Conservation (phyloP, 2,113 vertebrate genomes). For the Pangasianodon hypophthalmus region DNA sequence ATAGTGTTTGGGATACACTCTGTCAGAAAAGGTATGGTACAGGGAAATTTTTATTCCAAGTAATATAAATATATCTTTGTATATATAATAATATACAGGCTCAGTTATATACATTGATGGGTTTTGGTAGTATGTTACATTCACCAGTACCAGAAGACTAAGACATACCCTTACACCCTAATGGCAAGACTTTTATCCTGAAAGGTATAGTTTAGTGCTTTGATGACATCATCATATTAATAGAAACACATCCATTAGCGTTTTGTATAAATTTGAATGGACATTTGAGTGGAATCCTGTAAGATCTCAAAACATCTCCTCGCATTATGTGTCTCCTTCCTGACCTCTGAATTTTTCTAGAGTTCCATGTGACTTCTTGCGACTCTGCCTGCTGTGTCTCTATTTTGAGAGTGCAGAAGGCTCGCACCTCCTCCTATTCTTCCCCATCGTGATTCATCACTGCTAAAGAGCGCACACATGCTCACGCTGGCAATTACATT, state of each 20-base stretch:
- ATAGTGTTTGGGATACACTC: not conserved
- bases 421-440: conserved; percentile 41
- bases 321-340: not conserved
- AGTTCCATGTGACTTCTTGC: conserved; percentile 23
- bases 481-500: conserved; percentile 44
- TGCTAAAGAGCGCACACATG: conserved; percentile 39
- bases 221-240: not conserved
- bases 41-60: not conserved
- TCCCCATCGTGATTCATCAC: conserved; percentile 46
- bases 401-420: conserved; percentile 44
- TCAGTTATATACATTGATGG: not conserved
- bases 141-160: not conserved
- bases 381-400: conserved; percentile 32
- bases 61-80: not conserved
- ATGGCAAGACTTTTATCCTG: not conserved
- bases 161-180: not conserved
- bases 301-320: not conserved
- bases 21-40: not conserved
- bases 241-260: not conserved
- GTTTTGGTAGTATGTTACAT: not conserved
- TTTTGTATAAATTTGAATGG: not conserved
- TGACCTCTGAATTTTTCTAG: not conserved
- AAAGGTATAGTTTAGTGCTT: not conserved
- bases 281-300: not conserved
- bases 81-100: too few species aligned